Conservation (phyloP, 2,797 vertebrate genomes). For the Petrocephalus schoutedeni region DNA sequence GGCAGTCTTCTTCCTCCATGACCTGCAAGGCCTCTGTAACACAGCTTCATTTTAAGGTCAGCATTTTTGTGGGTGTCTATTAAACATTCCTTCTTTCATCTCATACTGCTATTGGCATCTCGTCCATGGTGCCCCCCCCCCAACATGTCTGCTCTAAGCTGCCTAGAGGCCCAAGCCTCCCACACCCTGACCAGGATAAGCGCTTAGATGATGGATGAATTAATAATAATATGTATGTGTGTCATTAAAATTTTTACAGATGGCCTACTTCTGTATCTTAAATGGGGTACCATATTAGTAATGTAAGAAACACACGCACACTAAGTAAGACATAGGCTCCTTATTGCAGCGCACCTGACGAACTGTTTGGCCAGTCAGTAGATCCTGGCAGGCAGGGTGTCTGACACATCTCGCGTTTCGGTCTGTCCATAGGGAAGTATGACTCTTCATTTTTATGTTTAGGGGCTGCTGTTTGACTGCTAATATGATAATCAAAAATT, state of each 20-base stretch:
- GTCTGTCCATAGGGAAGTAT: neutral
- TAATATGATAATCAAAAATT: neutral
- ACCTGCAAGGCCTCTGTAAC: neutral
- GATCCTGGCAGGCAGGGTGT: neutral
- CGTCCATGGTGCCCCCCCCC: neutral
- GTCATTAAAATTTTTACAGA: neutral
- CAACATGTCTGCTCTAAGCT: neutral
- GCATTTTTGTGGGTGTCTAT: neutral
- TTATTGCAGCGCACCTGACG: neutral
- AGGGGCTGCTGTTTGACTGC: neutral
- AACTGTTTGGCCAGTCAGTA: neutral
- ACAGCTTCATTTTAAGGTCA: neutral
- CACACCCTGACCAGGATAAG: neutral
- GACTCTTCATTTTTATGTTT: neutral
- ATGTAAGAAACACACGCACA: neutral
- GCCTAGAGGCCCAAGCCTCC: neutral
- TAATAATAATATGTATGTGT: neutral
- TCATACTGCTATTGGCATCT: neutral
- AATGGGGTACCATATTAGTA: neutral
- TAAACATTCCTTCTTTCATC: neutral
- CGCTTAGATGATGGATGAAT: neutral
- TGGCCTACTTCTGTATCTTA: neutral
- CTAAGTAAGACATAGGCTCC: neutral
- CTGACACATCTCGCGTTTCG: neutral
- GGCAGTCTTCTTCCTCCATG: neutral